Evolutionary conservation across 2,113 vertebrate genomes (phyloP).

Genomic region (Indri indri): DNA sequence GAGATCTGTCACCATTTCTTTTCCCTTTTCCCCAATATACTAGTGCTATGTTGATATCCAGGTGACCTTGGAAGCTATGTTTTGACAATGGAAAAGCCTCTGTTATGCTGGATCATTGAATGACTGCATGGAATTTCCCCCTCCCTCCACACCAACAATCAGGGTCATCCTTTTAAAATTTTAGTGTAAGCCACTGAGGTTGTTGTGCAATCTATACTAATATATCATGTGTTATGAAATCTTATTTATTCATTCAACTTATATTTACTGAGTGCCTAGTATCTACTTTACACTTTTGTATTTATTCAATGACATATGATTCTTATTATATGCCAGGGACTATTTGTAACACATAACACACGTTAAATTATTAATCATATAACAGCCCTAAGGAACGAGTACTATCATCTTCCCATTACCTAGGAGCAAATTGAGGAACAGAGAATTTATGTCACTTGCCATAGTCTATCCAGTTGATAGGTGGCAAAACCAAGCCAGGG

Average conservation of each 20-base stretch:
- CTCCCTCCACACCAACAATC: not conserved
- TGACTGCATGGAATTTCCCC: not conserved
- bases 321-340: not conserved
- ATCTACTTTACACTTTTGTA: not conserved
- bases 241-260: not conserved
- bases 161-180: not conserved
- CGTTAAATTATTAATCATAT: not conserved
- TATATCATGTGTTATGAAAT: not conserved
- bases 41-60: not conserved
- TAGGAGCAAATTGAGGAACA: not conserved
- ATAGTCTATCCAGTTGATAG: not conserved
- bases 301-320: not conserved
- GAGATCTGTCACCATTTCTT: not conserved
- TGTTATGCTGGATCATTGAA: not conserved
- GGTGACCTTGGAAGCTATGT: not conserved
- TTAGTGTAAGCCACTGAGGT: not conserved
- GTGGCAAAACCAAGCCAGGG: not conserved
- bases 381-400: not conserved
- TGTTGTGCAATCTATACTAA: not conserved
- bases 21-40: rapidly evolving
- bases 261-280: not conserved
- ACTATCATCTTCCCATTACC: not conserved
- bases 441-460: not conserved
- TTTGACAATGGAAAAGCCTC: not conserved
- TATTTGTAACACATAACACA: not conserved